Conservation (phyloP, 2,888 invertebrate genomes). For the Heliothis peltigera region DNA sequence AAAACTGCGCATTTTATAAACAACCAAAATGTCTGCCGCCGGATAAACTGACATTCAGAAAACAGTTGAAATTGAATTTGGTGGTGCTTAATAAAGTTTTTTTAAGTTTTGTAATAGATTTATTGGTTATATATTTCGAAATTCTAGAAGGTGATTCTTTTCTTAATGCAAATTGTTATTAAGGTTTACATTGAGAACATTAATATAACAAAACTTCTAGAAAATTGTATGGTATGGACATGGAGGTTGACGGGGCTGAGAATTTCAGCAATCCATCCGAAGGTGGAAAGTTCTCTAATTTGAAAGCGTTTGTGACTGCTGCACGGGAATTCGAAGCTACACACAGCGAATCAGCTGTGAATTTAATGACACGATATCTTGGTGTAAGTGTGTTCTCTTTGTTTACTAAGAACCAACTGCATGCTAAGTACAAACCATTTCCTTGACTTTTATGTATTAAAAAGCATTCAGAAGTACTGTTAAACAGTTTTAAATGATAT, state of each 20-base stretch:
- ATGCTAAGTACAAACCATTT: background rate
- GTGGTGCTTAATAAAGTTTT: constrained; percentile 46
- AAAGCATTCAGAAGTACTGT: no score
- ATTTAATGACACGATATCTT: constrained; percentile 87
- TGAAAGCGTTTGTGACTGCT: constrained; percentile 89
- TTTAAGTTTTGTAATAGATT: constrained; percentile 50
- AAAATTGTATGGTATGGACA: constrained; percentile 60
- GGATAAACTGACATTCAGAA: constrained; percentile 60
- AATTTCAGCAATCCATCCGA: constrained; percentile 75
- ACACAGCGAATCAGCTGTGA: constrained; percentile 86
- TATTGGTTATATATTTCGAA: constrained; percentile 26
- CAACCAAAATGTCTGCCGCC: constrained; percentile 66
- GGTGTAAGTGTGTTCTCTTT: constrained; percentile 75
- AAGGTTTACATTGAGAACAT: background rate
- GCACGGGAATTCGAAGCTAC: constrained; percentile 88
- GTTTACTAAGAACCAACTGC: background rate
- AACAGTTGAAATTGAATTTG: constrained; percentile 87
- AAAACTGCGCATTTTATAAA: constrained; percentile 66
- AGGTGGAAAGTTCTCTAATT: constrained; percentile 81
- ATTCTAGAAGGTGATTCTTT: constrained; percentile 20
- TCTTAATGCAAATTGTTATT: constrained; percentile 6
- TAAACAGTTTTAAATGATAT: background rate
- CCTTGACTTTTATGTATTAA: background rate
- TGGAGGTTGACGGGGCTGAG: constrained; percentile 84
- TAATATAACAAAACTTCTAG: constrained; percentile 11